Percentiles rank a stretch among this genome's conserved stretches.
Evolutionary conservation across 2,888 invertebrate species (phyloP).

Genomic region (Helleia helle): DNA sequence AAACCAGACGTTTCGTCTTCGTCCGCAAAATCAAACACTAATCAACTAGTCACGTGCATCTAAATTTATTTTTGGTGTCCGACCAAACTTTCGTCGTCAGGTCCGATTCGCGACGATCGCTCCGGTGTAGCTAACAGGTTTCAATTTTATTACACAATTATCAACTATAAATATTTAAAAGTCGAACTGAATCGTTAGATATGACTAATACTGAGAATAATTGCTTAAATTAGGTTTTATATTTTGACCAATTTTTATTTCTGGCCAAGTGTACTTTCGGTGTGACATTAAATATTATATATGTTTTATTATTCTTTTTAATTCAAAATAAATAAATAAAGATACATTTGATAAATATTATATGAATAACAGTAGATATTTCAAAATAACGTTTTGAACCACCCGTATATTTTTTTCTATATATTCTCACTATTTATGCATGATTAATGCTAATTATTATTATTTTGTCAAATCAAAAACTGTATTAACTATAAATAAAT

Average conservation of each 20-base stretch:
- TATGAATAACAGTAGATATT: conserved; percentile 30
- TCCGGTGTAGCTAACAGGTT: conserved; percentile 1
- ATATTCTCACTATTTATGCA: conserved; percentile 58
- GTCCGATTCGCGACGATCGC: not conserved
- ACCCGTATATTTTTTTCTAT: conserved; percentile 57
- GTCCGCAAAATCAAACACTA: conserved; percentile 26
- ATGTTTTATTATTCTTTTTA: conserved; percentile 11
- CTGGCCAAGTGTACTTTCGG: conserved; percentile 4
- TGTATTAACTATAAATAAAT: conserved; percentile 28
- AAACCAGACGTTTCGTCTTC: conserved; percentile 23
- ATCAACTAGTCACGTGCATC: conserved; percentile 30
- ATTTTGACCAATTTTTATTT: not conserved
- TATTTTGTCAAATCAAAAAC: conserved; percentile 22
- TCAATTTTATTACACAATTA: not conserved
- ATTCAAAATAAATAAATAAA: conserved; percentile 10
- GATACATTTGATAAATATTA: conserved; percentile 5
- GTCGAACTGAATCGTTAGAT: conserved; percentile 4
- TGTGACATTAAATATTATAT: conserved; percentile 2
- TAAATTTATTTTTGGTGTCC: conserved; percentile 19
- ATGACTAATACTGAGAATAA: conserved; percentile 6
- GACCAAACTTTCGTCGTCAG: not conserved
- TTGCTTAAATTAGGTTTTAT: conserved; percentile 6
- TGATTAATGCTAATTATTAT: conserved; percentile 38
- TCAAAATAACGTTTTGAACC: conserved; percentile 44
- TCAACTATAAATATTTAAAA: conserved; percentile 5